These are phyloP conservation scores for Menura novaehollandiae DNA, from an alignment of 2,113 vertebrate species.

Conservation along the genomic window DNA sequence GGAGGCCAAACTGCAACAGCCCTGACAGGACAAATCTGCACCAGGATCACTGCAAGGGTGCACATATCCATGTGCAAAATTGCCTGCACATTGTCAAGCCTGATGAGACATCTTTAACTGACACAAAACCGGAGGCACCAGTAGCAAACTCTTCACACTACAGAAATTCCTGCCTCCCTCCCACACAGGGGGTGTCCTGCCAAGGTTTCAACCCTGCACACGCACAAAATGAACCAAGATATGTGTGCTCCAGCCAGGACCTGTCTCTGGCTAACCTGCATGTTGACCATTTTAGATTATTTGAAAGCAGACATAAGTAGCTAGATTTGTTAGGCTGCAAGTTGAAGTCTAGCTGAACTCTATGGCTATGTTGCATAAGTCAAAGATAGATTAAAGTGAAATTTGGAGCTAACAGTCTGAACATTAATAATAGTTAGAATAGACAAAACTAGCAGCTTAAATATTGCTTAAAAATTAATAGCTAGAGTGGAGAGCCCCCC, in stretches of 20 bases:
- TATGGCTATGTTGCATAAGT: neutral
- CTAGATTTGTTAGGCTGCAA: neutral
- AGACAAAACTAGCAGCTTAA: neutral
- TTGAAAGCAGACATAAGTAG: neutral
- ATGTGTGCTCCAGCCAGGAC: neutral
- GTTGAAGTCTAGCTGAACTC: neutral
- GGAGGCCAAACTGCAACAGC: neutral
- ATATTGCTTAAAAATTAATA: neutral
- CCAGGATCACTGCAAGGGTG: neutral
- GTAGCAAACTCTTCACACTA: neutral
- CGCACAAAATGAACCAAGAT: neutral
- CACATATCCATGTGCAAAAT: neutral
- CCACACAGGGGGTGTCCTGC: rapidly evolving
- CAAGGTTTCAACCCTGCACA: neutral
- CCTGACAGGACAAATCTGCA: neutral
- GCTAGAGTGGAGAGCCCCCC: neutral
- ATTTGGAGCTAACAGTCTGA: neutral
- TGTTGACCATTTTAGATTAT: neutral
- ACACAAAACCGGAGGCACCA: neutral
- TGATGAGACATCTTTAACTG: neutral
- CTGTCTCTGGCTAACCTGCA: neutral
- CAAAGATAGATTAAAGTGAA: neutral
- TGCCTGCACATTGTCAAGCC: neutral
- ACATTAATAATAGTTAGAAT: neutral
- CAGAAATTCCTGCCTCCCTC: neutral